A percentile compares a stretch with the other conserved stretches of the same genome.
Conservation (phyloP, 2,888 invertebrate genomes). For the Pteria penguin region DNA sequence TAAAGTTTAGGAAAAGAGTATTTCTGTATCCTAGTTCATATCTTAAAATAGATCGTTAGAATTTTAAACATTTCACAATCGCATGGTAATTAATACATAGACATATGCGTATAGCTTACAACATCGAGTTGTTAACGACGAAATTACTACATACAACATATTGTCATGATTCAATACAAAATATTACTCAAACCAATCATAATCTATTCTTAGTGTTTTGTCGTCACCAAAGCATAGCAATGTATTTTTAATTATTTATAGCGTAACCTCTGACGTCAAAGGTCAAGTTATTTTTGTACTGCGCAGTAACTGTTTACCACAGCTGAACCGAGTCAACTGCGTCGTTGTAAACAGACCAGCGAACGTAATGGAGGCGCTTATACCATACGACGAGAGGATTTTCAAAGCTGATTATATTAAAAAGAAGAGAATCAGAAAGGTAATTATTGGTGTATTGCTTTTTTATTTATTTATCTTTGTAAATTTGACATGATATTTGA, state of each 20-base stretch:
- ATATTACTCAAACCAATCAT: too few species aligned
- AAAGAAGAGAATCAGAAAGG: slow-evolving; percentile 95
- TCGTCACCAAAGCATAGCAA: too few species aligned
- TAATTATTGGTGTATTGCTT: slow-evolving; percentile 79
- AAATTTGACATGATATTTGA: background rate
- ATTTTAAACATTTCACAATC: too few species aligned
- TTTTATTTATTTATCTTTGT: background rate
- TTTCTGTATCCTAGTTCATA: too few species aligned
- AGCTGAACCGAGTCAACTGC: slow-evolving; percentile 1
- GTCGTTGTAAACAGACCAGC: background rate
- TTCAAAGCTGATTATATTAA: slow-evolving; percentile 98
- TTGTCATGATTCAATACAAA: too few species aligned
- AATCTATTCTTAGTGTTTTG: too few species aligned
- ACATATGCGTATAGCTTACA: too few species aligned
- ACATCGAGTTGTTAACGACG: too few species aligned
- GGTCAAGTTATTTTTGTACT: slow-evolving; percentile 10
- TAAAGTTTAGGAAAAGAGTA: too few species aligned
- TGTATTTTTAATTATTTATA: slow-evolving; percentile 6
- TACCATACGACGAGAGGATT: slow-evolving; percentile 83
- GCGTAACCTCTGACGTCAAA: slow-evolving; percentile 14
- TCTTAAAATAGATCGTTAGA: too few species aligned
- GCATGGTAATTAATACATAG: too few species aligned
- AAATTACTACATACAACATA: too few species aligned
- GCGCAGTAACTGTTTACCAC: slow-evolving; percentile 18
- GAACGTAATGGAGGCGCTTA: slow-evolving; percentile 31